Evolutionary conservation across 2,113 vertebrate genomes (phyloP).

Genomic region (Willisornis vidua): DNA sequence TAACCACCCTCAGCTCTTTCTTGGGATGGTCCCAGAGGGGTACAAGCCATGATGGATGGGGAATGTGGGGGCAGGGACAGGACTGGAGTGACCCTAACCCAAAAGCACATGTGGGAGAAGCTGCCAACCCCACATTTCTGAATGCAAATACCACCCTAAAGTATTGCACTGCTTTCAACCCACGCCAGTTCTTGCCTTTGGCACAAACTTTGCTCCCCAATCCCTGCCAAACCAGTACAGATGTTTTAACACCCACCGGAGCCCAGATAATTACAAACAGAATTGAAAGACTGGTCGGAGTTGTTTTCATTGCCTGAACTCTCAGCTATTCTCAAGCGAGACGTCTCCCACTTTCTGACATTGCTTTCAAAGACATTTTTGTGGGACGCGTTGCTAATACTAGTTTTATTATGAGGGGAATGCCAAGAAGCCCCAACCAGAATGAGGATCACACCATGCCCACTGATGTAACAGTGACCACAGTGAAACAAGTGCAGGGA

Average conservation of each 20-base stretch:
- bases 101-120: neutral
- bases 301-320: constrained; percentile 29
- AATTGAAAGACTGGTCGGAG: neutral
- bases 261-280: constrained; percentile 55
- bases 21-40: neutral
- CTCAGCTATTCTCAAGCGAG: neutral
- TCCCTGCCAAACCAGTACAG: constrained; percentile 66
- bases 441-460: neutral
- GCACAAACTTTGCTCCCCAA: neutral
- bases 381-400: neutral
- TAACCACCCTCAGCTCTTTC: neutral
- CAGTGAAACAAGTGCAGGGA: constrained; percentile 22
- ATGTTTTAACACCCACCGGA: constrained; percentile 63
- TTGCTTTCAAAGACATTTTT: constrained; percentile 41
- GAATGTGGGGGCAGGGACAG: neutral
- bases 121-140: neutral
- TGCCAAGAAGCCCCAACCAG: neutral
- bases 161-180: constrained; percentile 38
- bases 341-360: neutral
- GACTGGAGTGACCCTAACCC: neutral
- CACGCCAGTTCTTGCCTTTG: constrained; percentile 13
- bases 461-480: neutral
- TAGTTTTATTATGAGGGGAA: neutral
- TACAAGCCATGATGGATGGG: rapidly evolving
- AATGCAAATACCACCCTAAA: neutral